These are phyloP conservation scores for Vidua chalybeata DNA, from an alignment of 2,113 vertebrate genomes.

Conservation along the genomic window DNA sequence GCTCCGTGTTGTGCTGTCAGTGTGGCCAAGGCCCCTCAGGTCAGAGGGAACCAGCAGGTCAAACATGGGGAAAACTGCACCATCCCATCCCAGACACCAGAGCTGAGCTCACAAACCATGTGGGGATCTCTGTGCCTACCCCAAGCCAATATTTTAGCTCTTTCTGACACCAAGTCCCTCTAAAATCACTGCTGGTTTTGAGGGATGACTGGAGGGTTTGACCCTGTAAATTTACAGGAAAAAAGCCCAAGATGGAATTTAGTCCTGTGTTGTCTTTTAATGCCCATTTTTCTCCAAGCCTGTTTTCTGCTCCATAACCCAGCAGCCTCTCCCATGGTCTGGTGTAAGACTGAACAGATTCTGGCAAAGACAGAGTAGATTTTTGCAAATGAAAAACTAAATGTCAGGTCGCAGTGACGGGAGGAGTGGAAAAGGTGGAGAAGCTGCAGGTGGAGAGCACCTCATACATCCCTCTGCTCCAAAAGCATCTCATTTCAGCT, in stretches of 20 bases:
- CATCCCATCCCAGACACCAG: rapidly evolving
- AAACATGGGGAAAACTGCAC: neutral
- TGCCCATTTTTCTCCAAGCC: neutral
- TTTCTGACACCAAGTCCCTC: neutral
- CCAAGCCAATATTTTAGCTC: neutral
- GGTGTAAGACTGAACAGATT: neutral
- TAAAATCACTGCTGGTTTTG: neutral
- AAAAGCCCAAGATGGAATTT: neutral
- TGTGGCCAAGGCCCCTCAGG: neutral
- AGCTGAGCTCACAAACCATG: neutral
- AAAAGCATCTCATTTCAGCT: neutral
- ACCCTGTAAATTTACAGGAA: neutral
- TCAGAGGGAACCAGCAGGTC: neutral
- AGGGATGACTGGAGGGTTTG: neutral
- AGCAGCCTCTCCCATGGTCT: neutral
- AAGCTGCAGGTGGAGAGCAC: neutral
- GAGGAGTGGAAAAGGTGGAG: neutral
- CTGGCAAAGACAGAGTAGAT: neutral
- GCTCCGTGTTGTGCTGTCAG: neutral
- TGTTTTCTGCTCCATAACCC: neutral
- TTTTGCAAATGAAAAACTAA: neutral
- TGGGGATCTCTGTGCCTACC: neutral
- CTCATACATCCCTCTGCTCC: neutral
- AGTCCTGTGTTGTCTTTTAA: neutral
- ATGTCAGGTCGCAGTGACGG: neutral